A percentile compares a stretch with the other conserved stretches of the same genome.
Conservation (phyloP, 1,140 invertebrate species). For the Trissolcus basalis region DNA sequence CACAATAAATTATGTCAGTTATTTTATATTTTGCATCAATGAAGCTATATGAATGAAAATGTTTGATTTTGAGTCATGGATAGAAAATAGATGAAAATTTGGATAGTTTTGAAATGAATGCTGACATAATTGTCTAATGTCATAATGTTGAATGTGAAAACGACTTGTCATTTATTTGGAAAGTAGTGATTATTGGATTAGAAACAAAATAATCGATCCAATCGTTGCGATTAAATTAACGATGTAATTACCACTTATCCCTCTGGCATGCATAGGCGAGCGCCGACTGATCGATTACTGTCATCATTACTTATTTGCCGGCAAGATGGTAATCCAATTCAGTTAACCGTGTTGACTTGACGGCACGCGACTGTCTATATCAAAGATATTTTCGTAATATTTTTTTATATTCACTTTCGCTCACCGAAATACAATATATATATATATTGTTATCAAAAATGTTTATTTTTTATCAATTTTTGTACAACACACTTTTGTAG, state of each 20-base stretch:
- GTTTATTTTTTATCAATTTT: too few relatives aligned
- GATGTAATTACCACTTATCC: constrained; percentile 56
- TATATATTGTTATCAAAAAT: too few relatives aligned
- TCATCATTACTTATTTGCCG: constrained; percentile 54
- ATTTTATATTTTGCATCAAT: too few relatives aligned
- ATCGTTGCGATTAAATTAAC: constrained; percentile 56
- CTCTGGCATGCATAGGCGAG: constrained; percentile 38
- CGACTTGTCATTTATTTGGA: constrained; percentile 42
- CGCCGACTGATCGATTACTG: constrained; percentile 49
- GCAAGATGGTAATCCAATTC: constrained; percentile 50
- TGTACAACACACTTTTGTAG: too few relatives aligned
- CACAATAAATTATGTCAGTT: too few relatives aligned
- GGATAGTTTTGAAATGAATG: too few relatives aligned
- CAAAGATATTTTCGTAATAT: neutral
- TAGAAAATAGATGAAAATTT: neutral
- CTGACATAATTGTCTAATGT: neutral
- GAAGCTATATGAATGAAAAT: too few relatives aligned
- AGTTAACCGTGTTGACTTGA: constrained; percentile 25
- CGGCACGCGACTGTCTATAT: constrained; percentile 27
- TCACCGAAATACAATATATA: too few relatives aligned
- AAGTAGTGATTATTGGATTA: constrained; percentile 48
- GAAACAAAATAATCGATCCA: constrained; percentile 53
- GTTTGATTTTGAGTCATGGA: too few relatives aligned
- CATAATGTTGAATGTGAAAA: constrained; percentile 13
- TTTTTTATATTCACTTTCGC: too few relatives aligned